Conservation (phyloP, 2,797 vertebrate genomes). For the Alca torda region DNA sequence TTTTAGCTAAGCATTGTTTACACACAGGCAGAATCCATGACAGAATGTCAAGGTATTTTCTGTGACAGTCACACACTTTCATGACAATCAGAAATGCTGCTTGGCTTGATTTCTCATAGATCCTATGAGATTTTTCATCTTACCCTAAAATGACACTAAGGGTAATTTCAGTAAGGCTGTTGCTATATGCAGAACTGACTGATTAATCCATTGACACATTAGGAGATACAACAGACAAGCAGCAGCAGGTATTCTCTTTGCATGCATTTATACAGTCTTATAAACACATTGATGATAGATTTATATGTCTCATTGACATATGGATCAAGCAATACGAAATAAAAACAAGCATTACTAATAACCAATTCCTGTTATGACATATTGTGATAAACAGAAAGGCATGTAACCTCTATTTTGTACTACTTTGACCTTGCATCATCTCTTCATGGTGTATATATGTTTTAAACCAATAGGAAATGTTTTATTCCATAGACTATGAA, state of each 20-base stretch:
- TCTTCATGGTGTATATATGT: not conserved
- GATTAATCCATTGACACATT: not conserved
- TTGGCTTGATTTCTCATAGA: not conserved
- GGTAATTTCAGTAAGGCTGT: not conserved
- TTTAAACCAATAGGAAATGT: not conserved
- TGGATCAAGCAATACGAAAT: not conserved
- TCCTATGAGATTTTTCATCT: not conserved
- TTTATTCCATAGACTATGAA: not conserved
- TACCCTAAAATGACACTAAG: not conserved
- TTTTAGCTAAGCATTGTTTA: not conserved
- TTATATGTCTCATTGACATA: not conserved
- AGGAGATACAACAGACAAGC: not conserved
- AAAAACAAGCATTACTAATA: not conserved
- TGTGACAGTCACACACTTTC: not conserved
- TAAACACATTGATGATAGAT: not conserved
- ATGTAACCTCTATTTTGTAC: not conserved
- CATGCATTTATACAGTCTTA: slow-evolving; percentile 33
- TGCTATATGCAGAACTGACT: not conserved
- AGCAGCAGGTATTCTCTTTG: not conserved
- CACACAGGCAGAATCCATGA: not conserved
- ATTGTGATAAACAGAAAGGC: not conserved
- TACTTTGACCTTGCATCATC: not conserved
- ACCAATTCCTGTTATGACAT: not conserved
- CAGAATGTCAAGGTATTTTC: not conserved
- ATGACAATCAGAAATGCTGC: not conserved